Percentiles rank a stretch among this genome's conserved stretches.
These are phyloP conservation scores for Sarcophaga bullata DNA, from an alignment of 1,140 invertebrate species.

Conservation along the genomic window DNA sequence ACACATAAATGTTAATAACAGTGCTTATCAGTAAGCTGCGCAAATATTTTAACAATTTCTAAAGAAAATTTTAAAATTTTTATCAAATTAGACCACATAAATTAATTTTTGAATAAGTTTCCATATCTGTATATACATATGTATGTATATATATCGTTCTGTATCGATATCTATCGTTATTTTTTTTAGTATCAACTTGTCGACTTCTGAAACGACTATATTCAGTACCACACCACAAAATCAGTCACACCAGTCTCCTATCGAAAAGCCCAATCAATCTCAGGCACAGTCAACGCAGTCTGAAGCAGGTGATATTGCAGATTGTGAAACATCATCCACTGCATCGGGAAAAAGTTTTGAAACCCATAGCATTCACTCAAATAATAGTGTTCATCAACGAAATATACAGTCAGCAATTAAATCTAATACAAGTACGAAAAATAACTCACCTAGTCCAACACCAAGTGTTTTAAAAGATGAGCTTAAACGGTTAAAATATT, in stretches of 20 bases:
- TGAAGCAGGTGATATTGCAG: slow-evolving; percentile 58
- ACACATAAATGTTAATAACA: no score
- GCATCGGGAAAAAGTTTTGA: slow-evolving; percentile 62
- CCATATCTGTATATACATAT: no score
- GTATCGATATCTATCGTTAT: not conserved
- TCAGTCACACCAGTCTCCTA: slow-evolving; percentile 53
- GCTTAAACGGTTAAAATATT: slow-evolving; percentile 65
- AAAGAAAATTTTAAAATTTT: no score
- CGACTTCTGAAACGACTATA: slow-evolving; percentile 62
- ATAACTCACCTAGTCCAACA: slow-evolving; percentile 47
- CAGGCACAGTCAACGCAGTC: slow-evolving; percentile 49
- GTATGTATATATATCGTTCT: no score
- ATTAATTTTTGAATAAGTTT: no score
- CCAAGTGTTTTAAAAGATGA: slow-evolving; percentile 63
- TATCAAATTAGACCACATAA: not conserved
- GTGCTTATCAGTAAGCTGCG: no score
- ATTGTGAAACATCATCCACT: slow-evolving; percentile 61
- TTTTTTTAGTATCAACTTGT: slow-evolving; percentile 40
- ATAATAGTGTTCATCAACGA: slow-evolving; percentile 44
- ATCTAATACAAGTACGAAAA: slow-evolving; percentile 37
- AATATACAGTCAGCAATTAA: slow-evolving; percentile 26
- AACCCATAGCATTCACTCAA: slow-evolving; percentile 58
- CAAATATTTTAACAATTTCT: no score
- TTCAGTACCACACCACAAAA: slow-evolving; percentile 58
- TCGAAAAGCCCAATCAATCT: slow-evolving; percentile 59